Base-by-base conservation (phyloP, 1,140 invertebrate genomes). In the Trigoniulus corallinus region DNA sequence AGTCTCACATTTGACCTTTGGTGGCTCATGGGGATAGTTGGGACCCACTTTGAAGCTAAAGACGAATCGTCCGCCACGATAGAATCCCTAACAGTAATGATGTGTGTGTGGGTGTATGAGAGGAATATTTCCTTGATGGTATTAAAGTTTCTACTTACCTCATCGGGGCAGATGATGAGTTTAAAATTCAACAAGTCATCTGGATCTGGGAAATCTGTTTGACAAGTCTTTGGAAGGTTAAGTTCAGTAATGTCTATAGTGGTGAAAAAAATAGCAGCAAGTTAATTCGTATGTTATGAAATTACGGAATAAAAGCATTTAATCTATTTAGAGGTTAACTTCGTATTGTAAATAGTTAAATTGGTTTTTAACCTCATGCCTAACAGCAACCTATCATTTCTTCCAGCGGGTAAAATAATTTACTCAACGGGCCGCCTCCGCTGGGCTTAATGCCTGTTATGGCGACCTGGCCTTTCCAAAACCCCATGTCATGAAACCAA, bases 1-100 rank as follows among this genome's bases (percentile, higher is more conserved):
- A 26, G 87, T 91, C 69, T 88, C 85, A 70, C 88, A 93, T 67
- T 93, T 93, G 3, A 94, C 88, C 73, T 94, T 94, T 3, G 89
- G 88, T 53, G 88, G 86, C 65, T 92, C 91, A 65, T 96, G 92
- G 47, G 92, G 93, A 71, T 96, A 97, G 67, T 88, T 93, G 61
- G 85, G 87, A 55, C 89, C 89, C 62, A 96, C 88, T 77, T 89
- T 93, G 73, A 98, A 97, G 71, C 85, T 94, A 76, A 98, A 98
- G 57, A 84, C 76, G 73, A 97, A 98, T 67, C 82, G 75, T 50
- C 93, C 93, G 58, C 81, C 81, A 75, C 81, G 79, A 67, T 97
- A 96, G 69, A 93, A 96, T 48, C 92, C 93, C 82, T 85, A 56
- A 56, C 74, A 72, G 54, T 47, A 58, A 59, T 47, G 51, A 55